Evolutionary conservation across 2,888 invertebrate species (phyloP).

Genomic region (Osedax frankpressi): DNA sequence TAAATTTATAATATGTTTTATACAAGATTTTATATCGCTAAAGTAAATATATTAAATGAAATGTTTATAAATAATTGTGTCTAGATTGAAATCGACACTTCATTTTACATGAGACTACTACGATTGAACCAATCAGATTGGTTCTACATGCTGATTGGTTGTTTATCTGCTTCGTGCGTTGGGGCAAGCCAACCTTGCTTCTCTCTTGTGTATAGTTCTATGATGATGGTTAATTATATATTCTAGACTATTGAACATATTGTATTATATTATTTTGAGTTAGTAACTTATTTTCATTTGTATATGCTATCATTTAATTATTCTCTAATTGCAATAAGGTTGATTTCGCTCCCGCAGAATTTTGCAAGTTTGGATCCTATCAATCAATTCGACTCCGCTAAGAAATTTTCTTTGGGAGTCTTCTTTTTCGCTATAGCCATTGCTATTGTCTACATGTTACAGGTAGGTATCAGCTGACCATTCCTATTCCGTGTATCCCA

Average conservation of each 20-base stretch:
- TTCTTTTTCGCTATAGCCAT: not conserved
- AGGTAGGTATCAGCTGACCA: too few relatives aligned
- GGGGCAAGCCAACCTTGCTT: slow-evolving; percentile 45
- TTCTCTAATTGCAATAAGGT: too few relatives aligned
- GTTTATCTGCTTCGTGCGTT: slow-evolving; percentile 33
- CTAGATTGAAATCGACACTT: not conserved
- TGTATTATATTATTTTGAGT: too few relatives aligned
- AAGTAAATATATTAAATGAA: too few relatives aligned
- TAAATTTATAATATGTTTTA: too few relatives aligned
- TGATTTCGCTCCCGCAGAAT: not conserved
- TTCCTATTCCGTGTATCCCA: too few relatives aligned
- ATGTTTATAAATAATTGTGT: too few relatives aligned
- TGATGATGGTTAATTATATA: slow-evolving; percentile 29
- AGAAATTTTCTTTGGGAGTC: not conserved
- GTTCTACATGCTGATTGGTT: slow-evolving; percentile 31
- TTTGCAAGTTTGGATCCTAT: not conserved
- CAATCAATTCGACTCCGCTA: not conserved
- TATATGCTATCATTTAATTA: too few relatives aligned
- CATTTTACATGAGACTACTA: slow-evolving; percentile 28
- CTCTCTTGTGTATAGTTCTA: slow-evolving; percentile 40
- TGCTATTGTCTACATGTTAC: not conserved
- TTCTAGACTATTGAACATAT: too few relatives aligned
- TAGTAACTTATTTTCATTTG: too few relatives aligned
- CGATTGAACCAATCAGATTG: slow-evolving; percentile 36
- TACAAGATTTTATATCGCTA: too few relatives aligned